Evolutionary conservation across 2,113 vertebrate genomes (phyloP), one percentile per base, ranked within the genome.

Genomic region (Scomber scombrus): DNA sequence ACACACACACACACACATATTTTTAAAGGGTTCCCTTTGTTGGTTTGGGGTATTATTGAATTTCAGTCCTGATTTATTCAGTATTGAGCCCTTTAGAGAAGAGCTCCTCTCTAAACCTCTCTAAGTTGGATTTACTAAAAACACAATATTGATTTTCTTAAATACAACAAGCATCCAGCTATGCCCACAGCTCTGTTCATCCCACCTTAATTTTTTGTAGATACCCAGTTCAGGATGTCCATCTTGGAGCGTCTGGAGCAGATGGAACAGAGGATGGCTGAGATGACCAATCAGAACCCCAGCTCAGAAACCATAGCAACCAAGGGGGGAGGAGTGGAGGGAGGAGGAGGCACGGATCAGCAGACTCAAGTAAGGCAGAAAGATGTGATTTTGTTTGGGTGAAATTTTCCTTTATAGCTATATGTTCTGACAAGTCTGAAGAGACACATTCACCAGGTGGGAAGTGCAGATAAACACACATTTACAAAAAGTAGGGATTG

Each of bases 221-320:
- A 99, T 91, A 99, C 98, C 93, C 98, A 99, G 89, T 99, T 99
- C 96, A 98, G 97, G 93, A 99, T 99, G 97, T 99, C 97, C 77
- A 99, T 99, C 95, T 91, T 99, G 92, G 98, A 99, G 88, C 96
- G 98, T 14, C 95, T 99, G 85, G 98, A 99, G 95, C 97, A 99
- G 92, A 99, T 99, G 97, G 98, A 99, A 87, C 95, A 97, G 94
- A 95, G 98, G 91, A 99, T 99, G 98, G 97, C 97, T 1, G 98
- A 99, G 93, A 99, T 99, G 96, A 96, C 96, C 5, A 96, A 97
- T 88, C 98, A 98, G 92, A 97, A 96, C 87, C 97, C 96, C 82
- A 94, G 95, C 58, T 95, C 97, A 4, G 95, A 96, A 71, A 87
- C 94, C 54, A 95, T 96, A 18, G 95, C 95, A 86, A 95, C 94